Conservation (phyloP, 2,797 vertebrate genomes). For the Myripristis jacobus region DNA sequence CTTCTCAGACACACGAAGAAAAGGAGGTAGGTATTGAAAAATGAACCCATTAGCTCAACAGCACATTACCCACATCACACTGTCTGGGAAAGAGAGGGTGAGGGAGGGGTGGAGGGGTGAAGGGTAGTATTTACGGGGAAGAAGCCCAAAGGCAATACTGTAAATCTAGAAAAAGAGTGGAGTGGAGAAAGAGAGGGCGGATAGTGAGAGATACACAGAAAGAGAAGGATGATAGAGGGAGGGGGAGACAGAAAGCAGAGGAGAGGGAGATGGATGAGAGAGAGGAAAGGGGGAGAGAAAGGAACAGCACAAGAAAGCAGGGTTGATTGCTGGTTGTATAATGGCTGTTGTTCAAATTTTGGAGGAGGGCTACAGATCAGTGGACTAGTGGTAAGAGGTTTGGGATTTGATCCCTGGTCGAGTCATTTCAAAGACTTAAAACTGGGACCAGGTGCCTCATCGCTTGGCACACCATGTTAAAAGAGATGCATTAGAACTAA, state of each 20-base stretch:
- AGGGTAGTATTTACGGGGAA: slow-evolving; percentile 54
- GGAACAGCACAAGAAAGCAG: slow-evolving; percentile 12
- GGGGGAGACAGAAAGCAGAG: not conserved
- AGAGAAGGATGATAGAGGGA: slow-evolving; percentile 13
- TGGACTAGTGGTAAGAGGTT: slow-evolving; percentile 38
- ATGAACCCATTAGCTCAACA: slow-evolving; percentile 64
- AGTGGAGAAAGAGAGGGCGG: slow-evolving; percentile 17
- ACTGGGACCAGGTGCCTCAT: slow-evolving; percentile 5
- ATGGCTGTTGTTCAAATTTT: slow-evolving; percentile 45
- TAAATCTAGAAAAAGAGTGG: slow-evolving; percentile 51
- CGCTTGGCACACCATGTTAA: slow-evolving; percentile 32
- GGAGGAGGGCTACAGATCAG: slow-evolving; percentile 42
- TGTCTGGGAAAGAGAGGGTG: slow-evolving; percentile 33
- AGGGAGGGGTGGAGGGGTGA: slow-evolving; percentile 10
- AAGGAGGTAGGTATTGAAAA: slow-evolving; percentile 49
- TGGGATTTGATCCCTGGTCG: slow-evolving; percentile 46
- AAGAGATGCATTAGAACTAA: slow-evolving; percentile 43
- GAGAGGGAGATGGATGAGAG: not conserved
- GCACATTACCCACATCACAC: slow-evolving; percentile 44
- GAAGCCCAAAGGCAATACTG: slow-evolving; percentile 57
- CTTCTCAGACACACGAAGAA: slow-evolving; percentile 16
- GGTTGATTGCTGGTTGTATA: slow-evolving; percentile 22
- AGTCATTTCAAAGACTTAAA: slow-evolving; percentile 47
- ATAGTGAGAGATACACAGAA: slow-evolving; percentile 7
- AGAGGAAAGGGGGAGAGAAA: not conserved